These are phyloP conservation scores for Linhomoeus sp. DNA, from an alignment of 2,888 invertebrate species.

Conservation along the genomic window DNA sequence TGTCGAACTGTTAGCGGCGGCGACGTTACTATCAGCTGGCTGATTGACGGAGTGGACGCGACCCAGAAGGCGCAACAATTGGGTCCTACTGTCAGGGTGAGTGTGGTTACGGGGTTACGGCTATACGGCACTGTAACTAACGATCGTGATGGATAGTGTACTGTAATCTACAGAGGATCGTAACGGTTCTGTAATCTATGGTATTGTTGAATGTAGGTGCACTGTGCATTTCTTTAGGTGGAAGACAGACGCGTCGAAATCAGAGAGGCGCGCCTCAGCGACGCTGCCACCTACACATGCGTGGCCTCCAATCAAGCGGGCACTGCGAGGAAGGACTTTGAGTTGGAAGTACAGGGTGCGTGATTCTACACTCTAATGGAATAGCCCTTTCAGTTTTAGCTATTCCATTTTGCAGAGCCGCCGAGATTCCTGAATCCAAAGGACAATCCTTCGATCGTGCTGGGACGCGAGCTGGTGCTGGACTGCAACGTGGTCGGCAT, in stretches of 20 bases:
- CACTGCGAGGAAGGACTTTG: conserved; percentile 34
- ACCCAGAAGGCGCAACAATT: too few relatives aligned
- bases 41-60: conserved; percentile 18
- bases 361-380: too few relatives aligned
- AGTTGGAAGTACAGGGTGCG: conserved; percentile 40
- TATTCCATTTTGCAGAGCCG: conserved; percentile 25
- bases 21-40: conserved; percentile 10
- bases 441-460: conserved; percentile 27
- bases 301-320: conserved; percentile 39
- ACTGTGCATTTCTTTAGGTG: conserved; percentile 6
- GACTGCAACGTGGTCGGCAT: conserved; percentile 37
- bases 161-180: conserved; percentile 42
- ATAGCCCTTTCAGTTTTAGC: too few relatives aligned
- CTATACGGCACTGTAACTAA: too few relatives aligned
- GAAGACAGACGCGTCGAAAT: conserved; percentile 15
- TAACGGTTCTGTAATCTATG: conserved; percentile 12
- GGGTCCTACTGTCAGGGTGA: too few relatives aligned
- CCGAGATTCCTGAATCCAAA: conserved; percentile 27
- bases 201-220: too few relatives aligned
- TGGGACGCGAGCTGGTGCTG: conserved; percentile 38
- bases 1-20: conserved; percentile 27
- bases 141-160: too few relatives aligned
- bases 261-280: conserved; percentile 20
- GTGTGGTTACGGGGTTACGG: too few relatives aligned
- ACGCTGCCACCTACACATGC: conserved; percentile 42